These are phyloP conservation scores for Scaptomyza reducta DNA, from an alignment of 2,888 invertebrate genomes.

Conservation along the genomic window DNA sequence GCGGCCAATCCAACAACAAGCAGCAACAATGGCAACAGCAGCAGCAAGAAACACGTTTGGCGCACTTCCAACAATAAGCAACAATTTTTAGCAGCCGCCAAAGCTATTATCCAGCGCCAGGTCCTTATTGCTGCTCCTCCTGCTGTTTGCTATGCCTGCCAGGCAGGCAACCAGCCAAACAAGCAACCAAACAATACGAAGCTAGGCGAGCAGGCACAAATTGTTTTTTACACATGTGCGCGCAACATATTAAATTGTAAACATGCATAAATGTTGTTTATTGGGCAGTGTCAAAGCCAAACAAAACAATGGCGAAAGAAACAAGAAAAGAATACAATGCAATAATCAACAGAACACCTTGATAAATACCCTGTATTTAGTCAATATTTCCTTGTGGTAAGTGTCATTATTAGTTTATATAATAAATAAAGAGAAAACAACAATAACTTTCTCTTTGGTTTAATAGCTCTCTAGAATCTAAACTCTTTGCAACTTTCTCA, in stretches of 20 bases:
- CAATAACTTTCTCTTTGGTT: no score
- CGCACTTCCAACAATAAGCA: constrained; percentile 67
- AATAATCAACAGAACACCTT: neutral
- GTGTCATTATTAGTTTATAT: no score
- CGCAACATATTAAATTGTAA: constrained; percentile 74
- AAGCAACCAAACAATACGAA: constrained; percentile 17
- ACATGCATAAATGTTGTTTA: constrained; percentile 72
- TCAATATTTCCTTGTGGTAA: neutral
- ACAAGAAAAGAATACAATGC: constrained; percentile 7
- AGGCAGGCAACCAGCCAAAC: constrained; percentile 36
- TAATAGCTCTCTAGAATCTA: neutral
- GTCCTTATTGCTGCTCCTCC: constrained; percentile 42
- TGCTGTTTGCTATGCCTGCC: constrained; percentile 43
- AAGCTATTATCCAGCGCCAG: constrained; percentile 66
- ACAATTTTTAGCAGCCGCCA: constrained; percentile 65
- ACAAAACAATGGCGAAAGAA: constrained; percentile 48
- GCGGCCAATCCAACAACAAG: constrained; percentile 55
- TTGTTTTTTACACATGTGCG: constrained; percentile 74
- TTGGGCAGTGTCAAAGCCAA: constrained; percentile 50
- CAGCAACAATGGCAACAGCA: constrained; percentile 32
- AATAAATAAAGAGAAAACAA: neutral
- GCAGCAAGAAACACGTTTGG: constrained; percentile 51
- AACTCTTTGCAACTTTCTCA: no score
- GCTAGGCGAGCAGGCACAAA: constrained; percentile 45
- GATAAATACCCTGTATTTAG: constrained; percentile 22